Percentiles rank a stretch among this genome's conserved stretches.
Conservation (phyloP, 2,113 vertebrate species). For the Forbesichthys agassizii region DNA sequence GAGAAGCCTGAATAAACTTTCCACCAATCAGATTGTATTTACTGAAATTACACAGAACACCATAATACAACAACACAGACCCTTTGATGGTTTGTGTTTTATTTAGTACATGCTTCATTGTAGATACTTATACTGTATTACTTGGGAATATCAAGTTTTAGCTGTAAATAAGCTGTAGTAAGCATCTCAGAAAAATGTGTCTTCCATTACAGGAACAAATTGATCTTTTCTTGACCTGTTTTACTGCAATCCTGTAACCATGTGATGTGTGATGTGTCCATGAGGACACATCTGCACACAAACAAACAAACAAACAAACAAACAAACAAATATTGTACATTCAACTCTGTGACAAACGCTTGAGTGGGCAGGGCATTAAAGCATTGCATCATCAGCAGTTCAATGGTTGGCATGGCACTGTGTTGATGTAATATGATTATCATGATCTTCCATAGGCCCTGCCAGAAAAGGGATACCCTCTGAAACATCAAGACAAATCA, state of each 20-base stretch:
- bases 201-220: too few species aligned
- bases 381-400: conserved; percentile 63
- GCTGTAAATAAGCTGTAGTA: neutral
- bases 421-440: conserved; percentile 77
- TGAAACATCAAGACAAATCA: conserved; percentile 66
- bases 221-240: too few species aligned
- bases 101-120: neutral
- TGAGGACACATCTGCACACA: conserved; percentile 6
- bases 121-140: neutral
- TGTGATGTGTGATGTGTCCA: neutral
- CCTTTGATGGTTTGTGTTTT: conserved; percentile 1
- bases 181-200: too few species aligned
- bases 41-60: conserved; percentile 24
- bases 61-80: conserved; percentile 13
- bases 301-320: conserved; percentile 28
- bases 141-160: neutral
- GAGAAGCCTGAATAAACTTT: conserved; percentile 52
- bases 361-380: conserved; percentile 55
- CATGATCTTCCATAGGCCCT: conserved; percentile 62
- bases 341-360: conserved; percentile 47
- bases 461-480: conserved; percentile 71
- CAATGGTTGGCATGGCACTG: conserved; percentile 58
- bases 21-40: conserved; percentile 36
- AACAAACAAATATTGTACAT: conserved; percentile 1
- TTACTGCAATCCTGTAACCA: too few species aligned